Evolutionary conservation across 2,797 vertebrate species (phyloP).

Genomic region (Notamacropus eugenii): DNA sequence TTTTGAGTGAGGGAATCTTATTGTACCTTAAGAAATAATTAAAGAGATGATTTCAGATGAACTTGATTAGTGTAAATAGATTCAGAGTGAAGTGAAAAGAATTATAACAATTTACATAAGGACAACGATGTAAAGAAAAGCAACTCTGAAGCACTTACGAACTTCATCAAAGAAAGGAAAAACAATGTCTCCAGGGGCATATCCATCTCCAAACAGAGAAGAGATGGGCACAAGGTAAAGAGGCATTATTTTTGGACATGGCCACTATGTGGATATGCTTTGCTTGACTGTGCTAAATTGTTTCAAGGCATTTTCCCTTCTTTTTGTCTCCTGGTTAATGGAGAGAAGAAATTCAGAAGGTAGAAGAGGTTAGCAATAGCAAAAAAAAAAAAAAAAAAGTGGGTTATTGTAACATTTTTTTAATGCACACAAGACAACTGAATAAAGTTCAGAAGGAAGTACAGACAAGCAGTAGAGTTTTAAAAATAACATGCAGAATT

Average conservation of each 20-base stretch:
- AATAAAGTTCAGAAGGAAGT: too few relatives aligned
- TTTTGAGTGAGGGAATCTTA: neutral
- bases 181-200: neutral
- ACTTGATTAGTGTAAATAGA: neutral
- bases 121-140: neutral
- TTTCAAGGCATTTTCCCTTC: neutral
- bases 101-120: neutral
- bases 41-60: neutral
- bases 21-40: neutral
- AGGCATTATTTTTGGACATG: neutral
- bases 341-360: neutral
- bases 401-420: neutral
- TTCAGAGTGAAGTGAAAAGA: neutral
- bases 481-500: neutral
- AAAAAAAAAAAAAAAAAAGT: neutral
- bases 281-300: neutral
- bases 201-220: neutral
- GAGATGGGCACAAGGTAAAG: neutral
- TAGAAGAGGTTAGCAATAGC: neutral
- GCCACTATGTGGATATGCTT: neutral
- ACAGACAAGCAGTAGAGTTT: neutral
- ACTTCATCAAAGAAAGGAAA: neutral
- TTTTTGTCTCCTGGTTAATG: neutral
- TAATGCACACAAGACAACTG: neutral
- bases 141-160: neutral